Conservation (phyloP, 2,797 vertebrate genomes). For the Petrocephalus schoutedeni region DNA sequence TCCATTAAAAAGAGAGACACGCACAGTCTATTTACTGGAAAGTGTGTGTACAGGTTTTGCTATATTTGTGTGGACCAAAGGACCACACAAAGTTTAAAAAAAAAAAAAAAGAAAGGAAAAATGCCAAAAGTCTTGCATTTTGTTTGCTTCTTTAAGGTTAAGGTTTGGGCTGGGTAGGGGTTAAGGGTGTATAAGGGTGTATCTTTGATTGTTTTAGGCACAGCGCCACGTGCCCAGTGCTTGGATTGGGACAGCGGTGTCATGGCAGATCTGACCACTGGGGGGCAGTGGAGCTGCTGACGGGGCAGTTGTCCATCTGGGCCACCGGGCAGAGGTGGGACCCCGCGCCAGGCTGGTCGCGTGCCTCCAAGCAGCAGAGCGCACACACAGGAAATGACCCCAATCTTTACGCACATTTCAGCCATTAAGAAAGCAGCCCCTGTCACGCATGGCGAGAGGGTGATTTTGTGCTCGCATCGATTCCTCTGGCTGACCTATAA, state of each 20-base stretch:
- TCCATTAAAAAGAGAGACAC: too few relatives aligned
- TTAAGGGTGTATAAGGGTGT: neutral
- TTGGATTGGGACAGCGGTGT: neutral
- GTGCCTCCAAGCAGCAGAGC: neutral
- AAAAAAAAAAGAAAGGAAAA: too few relatives aligned
- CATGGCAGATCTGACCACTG: neutral
- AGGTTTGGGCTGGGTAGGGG: too few relatives aligned
- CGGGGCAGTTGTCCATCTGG: neutral
- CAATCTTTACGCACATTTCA: neutral
- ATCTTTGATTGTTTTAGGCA: neutral
- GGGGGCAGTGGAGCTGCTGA: neutral
- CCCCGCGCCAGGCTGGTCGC: neutral
- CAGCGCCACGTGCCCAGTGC: neutral
- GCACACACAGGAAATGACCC: neutral
- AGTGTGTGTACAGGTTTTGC: too few relatives aligned
- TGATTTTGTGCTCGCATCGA: neutral
- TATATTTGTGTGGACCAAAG: too few relatives aligned
- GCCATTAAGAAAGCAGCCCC: neutral
- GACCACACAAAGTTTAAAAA: too few relatives aligned
- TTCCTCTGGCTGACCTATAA: neutral
- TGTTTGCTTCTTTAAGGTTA: too few relatives aligned
- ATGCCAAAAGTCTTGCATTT: too few relatives aligned
- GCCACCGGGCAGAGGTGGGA: neutral
- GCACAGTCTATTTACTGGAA: too few relatives aligned
- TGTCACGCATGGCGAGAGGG: neutral